A percentile compares a stretch with the other conserved stretches of the same genome.
phyloP scores from a whole-genome alignment of 2,888 invertebrate genomes.

The Pristionchus arcanus region DNA sequence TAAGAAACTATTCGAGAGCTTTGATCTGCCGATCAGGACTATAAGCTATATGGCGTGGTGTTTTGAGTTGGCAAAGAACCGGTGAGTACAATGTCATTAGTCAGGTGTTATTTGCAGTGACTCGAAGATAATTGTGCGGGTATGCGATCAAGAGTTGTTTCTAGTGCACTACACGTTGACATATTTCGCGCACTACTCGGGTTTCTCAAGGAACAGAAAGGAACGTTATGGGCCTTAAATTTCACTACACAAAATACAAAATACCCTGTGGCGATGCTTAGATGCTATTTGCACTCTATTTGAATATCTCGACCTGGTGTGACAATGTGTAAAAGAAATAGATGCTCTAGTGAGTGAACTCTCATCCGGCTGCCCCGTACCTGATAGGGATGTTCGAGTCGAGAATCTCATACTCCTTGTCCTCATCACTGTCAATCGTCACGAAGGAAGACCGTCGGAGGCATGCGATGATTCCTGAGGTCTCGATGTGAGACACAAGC shows the following conservation, averaged over 20 bases:
- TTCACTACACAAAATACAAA: too few species aligned
- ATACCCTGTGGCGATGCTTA: too few species aligned
- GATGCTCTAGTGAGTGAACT: too few species aligned
- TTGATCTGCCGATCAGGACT: not conserved
- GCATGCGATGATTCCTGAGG: constrained; percentile 22
- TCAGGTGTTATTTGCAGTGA: not conserved
- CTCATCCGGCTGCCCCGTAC: not conserved
- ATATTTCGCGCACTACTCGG: not conserved
- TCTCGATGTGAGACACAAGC: too few species aligned
- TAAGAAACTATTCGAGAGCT: not conserved
- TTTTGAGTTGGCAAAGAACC: not conserved
- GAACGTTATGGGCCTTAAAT: too few species aligned
- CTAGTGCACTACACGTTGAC: not conserved
- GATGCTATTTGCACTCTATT: too few species aligned
- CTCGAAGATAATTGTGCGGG: not conserved
- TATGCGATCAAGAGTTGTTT: not conserved
- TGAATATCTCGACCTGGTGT: too few species aligned
- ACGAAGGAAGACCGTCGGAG: constrained; percentile 30
- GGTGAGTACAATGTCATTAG: not conserved
- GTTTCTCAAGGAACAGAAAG: too few species aligned
- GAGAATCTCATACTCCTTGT: constrained; percentile 42
- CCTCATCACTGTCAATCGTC: constrained; percentile 15
- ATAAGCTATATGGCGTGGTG: not conserved
- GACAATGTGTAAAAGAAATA: too few species aligned
- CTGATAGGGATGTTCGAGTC: constrained; percentile 41